A percentile compares a stretch with the other conserved stretches of the same genome.
phyloP scores from a whole-genome alignment of 2,113 vertebrate genomes.

The Serinus canaria region DNA sequence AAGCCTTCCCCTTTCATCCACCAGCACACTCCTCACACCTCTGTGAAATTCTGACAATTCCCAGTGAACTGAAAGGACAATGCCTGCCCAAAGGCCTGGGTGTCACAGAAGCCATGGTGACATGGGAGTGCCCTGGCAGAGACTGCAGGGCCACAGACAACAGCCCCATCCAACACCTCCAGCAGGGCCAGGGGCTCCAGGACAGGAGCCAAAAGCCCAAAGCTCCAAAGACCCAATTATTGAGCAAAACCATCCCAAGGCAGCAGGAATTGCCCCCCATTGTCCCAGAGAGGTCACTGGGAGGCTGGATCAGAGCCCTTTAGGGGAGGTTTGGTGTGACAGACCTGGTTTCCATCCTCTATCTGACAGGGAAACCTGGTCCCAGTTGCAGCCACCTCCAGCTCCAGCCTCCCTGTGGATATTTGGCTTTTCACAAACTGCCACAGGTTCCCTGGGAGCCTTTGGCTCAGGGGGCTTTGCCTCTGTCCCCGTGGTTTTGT shows the following conservation, averaged over 20 bases:
- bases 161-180: not conserved
- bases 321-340: not conserved
- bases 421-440: not conserved
- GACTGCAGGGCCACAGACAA: not conserved
- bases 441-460: not conserved
- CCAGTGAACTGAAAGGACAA: slow-evolving; percentile 15
- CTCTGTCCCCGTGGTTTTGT: not conserved
- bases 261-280: not conserved
- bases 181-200: not conserved
- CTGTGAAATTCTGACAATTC: not conserved
- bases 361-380: not conserved
- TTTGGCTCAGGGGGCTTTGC: not conserved
- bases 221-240: not conserved
- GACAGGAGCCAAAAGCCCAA: not conserved
- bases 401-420: not conserved
- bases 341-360: not conserved
- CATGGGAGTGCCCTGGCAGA: not conserved
- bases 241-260: not conserved
- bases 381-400: not conserved
- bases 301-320: not conserved
- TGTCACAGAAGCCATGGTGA: not conserved
- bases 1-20: not conserved
- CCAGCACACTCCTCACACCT: not conserved
- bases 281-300: not conserved
- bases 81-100: not conserved